Percentiles rank a stretch among this genome's conserved stretches.
phyloP scores from a whole-genome alignment of 1,140 invertebrate genomes.

The Ostrea denselamellosa region DNA sequence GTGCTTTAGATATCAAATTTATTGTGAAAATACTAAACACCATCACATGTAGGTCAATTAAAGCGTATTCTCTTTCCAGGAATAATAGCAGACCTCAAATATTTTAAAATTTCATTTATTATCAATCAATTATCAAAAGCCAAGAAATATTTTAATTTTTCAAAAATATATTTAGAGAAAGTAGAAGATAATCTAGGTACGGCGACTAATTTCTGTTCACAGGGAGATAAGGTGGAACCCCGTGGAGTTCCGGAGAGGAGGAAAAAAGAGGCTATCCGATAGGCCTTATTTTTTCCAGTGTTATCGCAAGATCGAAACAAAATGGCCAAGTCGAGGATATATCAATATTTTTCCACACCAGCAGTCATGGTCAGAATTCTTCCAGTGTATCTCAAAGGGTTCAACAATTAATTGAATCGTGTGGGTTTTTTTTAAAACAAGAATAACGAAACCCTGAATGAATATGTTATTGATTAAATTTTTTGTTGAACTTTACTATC shows the following conservation, averaged over 20 bases:
- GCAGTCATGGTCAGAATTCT: not conserved
- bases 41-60: too few species aligned
- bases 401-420: not conserved
- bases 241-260: conserved; percentile 24
- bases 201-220: conserved; percentile 39
- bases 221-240: conserved; percentile 33
- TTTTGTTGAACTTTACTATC: too few species aligned
- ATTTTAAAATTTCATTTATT: too few species aligned
- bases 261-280: conserved; percentile 39
- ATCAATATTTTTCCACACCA: conserved; percentile 19
- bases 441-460: not conserved
- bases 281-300: conserved; percentile 13
- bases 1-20: too few species aligned
- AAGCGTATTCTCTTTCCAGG: too few species aligned
- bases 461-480: not conserved
- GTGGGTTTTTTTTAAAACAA: not conserved
- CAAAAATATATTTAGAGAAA: not conserved
- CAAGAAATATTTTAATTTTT: not conserved
- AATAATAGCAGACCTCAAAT: too few species aligned
- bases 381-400: not conserved
- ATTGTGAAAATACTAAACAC: too few species aligned
- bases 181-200: not conserved
- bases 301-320: conserved; percentile 19
- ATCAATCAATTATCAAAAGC: too few species aligned
- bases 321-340: conserved; percentile 12